A percentile compares a stretch with the other conserved stretches of the same genome.
Conservation (phyloP, 2,113 vertebrate genomes). For the Verasper variegatus region DNA sequence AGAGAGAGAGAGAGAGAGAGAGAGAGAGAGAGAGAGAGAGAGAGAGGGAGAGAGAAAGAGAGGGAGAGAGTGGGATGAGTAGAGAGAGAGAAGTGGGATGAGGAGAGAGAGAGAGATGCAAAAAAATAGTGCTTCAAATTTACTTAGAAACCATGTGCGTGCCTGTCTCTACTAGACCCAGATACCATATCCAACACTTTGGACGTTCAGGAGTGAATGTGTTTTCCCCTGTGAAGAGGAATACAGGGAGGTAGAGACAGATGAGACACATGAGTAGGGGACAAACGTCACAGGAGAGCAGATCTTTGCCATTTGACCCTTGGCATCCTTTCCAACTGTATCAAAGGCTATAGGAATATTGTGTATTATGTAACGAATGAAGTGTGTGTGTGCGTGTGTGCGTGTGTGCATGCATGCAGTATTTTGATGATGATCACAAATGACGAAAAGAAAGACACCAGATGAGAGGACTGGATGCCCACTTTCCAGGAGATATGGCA, state of each 20-base stretch:
- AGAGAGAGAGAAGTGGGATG: neutral
- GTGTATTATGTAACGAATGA: slow-evolving; percentile 23
- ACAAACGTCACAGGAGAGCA: slow-evolving; percentile 38
- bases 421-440: slow-evolving; percentile 21
- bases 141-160: slow-evolving; percentile 55
- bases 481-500: neutral
- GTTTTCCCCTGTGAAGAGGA: slow-evolving; percentile 46
- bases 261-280: slow-evolving; percentile 48
- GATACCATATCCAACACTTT: slow-evolving; percentile 51
- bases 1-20: neutral
- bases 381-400: too few relatives aligned
- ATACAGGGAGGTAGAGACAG: slow-evolving; percentile 37
- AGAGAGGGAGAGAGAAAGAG: too few relatives aligned
- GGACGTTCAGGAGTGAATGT: slow-evolving; percentile 23
- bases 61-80: neutral
- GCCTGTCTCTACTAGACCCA: slow-evolving; percentile 63
- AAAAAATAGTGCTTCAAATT: slow-evolving; percentile 64
- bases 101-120: slow-evolving; percentile 11
- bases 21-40: neutral
- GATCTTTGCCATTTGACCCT: slow-evolving; percentile 52
- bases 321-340: slow-evolving; percentile 37
- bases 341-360: slow-evolving; percentile 30
- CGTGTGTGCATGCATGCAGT: neutral
- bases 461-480: slow-evolving; percentile 1
- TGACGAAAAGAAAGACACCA: slow-evolving; percentile 26